phyloP scores from a whole-genome alignment of 1,140 invertebrate genomes.

The Drosophila murphyi region DNA sequence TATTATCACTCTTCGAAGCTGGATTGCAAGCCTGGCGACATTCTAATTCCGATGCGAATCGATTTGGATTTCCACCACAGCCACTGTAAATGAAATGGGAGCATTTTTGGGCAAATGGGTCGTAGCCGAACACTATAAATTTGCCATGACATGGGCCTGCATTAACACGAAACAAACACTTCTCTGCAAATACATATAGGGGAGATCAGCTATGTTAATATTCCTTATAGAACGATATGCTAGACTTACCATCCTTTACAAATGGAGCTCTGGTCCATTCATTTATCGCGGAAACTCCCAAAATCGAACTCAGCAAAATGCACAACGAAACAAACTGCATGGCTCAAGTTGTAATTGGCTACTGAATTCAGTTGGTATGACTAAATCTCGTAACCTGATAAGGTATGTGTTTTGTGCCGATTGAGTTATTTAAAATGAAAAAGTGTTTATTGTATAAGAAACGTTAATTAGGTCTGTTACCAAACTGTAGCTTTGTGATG shows the following conservation, averaged over 20 bases:
- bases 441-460: too few species aligned
- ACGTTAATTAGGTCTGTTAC: too few species aligned
- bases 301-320: background rate
- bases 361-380: slow-evolving; percentile 7
- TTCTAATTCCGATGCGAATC: slow-evolving; percentile 9
- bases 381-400: background rate
- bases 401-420: background rate
- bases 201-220: background rate
- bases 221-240: background rate
- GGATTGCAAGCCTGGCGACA: background rate
- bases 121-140: slow-evolving; percentile 13
- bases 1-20: too few species aligned
- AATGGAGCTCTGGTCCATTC: background rate
- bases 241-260: slow-evolving; percentile 21
- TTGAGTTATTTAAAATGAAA: background rate
- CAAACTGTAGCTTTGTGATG: background rate
- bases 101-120: slow-evolving; percentile 22
- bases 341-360: background rate
- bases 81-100: slow-evolving; percentile 25
- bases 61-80: slow-evolving; percentile 61
- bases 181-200: slow-evolving; percentile 5
- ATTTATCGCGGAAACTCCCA: background rate
- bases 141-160: slow-evolving; percentile 19
- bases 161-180: slow-evolving; percentile 25
- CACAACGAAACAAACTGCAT: slow-evolving; percentile 18